Conservation (phyloP, 2,888 invertebrate species). For the Lingula anatina region DNA sequence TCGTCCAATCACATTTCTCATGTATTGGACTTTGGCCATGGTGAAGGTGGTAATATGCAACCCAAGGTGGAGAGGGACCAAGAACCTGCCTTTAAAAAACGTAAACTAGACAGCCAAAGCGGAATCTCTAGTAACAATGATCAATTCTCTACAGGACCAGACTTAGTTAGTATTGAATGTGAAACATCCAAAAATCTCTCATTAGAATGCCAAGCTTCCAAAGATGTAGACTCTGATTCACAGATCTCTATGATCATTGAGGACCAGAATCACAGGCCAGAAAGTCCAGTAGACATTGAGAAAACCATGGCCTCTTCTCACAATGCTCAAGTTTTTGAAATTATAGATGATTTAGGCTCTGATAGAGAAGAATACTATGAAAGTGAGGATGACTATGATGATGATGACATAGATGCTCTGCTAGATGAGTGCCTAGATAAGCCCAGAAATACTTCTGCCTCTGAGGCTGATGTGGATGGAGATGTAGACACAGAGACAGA, state of each 20-base stretch:
- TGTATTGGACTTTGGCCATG: conserved; percentile 1
- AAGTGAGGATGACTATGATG: conserved; percentile 14
- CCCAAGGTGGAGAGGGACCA: too few relatives aligned
- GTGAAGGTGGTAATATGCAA: not conserved
- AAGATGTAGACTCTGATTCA: not conserved
- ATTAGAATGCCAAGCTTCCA: not conserved
- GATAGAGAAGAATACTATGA: conserved; percentile 13
- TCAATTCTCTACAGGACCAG: too few relatives aligned
- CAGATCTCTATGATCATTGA: not conserved
- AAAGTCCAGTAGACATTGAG: not conserved
- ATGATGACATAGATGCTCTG: conserved; percentile 18
- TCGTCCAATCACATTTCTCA: not conserved
- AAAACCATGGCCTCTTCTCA: too few relatives aligned
- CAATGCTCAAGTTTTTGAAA: conserved; percentile 20
- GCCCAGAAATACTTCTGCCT: conserved; percentile 7
- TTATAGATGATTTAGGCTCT: conserved; percentile 22
- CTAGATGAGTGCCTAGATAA: conserved; percentile 32
- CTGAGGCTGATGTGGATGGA: conserved; percentile 5
- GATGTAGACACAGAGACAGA: conserved; percentile 6
- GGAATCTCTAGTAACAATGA: too few relatives aligned
- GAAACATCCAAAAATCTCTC: not conserved
- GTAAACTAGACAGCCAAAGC: too few relatives aligned
- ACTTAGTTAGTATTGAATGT: too few relatives aligned
- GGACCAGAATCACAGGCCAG: not conserved
- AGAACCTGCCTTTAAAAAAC: too few relatives aligned